Evolutionary conservation across 2,888 invertebrate genomes (phyloP).

Genomic region (Eudemis profundana): DNA sequence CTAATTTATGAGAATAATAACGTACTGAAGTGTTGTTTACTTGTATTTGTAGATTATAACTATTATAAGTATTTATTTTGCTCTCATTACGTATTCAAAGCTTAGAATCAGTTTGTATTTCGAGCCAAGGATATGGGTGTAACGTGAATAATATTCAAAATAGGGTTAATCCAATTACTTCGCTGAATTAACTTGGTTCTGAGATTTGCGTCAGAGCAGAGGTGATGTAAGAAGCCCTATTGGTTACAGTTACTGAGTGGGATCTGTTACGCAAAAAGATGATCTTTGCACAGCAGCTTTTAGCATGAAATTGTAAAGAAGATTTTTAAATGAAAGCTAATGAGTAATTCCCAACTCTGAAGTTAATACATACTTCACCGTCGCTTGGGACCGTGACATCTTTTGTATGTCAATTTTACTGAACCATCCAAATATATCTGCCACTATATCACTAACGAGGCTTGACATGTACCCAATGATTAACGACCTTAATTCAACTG

Average conservation of each 20-base stretch:
- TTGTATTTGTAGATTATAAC: no score
- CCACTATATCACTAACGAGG: background rate
- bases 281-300: background rate
- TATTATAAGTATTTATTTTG: constrained; percentile 17
- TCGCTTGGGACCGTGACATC: constrained; percentile 1
- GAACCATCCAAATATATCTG: background rate
- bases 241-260: background rate
- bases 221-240: background rate
- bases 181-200: constrained; percentile 1
- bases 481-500: background rate
- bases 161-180: constrained; percentile 1
- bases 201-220: constrained; percentile 5
- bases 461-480: background rate
- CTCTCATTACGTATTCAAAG: constrained; percentile 6
- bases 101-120: constrained; percentile 1
- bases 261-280: background rate
- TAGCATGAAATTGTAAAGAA: no score
- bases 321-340: no score
- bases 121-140: background rate
- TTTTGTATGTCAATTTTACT: background rate
- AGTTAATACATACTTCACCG: no score
- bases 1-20: background rate
- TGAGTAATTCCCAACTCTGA: no score
- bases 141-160: constrained; percentile 8
- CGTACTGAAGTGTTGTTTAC: constrained; percentile 2